These are phyloP conservation scores for Lithophane socia DNA, from an alignment of 2,888 invertebrate genomes.

Conservation along the genomic window DNA sequence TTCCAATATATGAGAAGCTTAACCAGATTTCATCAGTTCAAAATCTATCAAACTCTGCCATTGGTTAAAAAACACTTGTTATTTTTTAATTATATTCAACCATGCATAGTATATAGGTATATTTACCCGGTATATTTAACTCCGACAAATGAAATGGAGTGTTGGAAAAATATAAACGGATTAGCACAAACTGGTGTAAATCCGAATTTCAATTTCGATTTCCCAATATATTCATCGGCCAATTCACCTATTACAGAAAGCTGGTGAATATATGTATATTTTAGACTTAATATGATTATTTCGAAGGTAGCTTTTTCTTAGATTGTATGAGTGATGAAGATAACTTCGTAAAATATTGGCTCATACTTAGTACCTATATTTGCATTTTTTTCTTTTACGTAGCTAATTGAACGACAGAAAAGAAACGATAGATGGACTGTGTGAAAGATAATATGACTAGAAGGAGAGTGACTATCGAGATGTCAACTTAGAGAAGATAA, in stretches of 20 bases:
- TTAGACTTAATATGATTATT: constrained; percentile 31
- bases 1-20: not conserved
- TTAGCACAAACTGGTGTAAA: constrained; percentile 60
- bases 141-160: constrained; percentile 20
- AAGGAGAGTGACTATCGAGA: too few species aligned
- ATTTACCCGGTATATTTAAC: constrained; percentile 8
- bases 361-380: too few species aligned
- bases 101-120: not conserved
- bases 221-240: constrained; percentile 41
- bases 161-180: constrained; percentile 38
- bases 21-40: not conserved
- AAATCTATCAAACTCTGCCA: not conserved
- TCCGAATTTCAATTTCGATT: constrained; percentile 58
- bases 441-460: too few species aligned
- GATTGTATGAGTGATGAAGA: constrained; percentile 32
- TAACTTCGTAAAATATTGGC: constrained; percentile 4
- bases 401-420: not conserved
- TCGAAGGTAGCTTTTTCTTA: constrained; percentile 25
- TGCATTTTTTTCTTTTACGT: constrained; percentile 4
- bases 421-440: too few species aligned
- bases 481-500: not conserved
- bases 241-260: constrained; percentile 53
- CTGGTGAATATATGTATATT: constrained; percentile 46
- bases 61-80: not conserved
- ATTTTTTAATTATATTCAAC: not conserved